A percentile compares a stretch with the other conserved stretches of the same genome.
These are phyloP conservation scores for Rhogogaster chlorosoma DNA, from an alignment of 2,888 invertebrate species.

Conservation along the genomic window DNA sequence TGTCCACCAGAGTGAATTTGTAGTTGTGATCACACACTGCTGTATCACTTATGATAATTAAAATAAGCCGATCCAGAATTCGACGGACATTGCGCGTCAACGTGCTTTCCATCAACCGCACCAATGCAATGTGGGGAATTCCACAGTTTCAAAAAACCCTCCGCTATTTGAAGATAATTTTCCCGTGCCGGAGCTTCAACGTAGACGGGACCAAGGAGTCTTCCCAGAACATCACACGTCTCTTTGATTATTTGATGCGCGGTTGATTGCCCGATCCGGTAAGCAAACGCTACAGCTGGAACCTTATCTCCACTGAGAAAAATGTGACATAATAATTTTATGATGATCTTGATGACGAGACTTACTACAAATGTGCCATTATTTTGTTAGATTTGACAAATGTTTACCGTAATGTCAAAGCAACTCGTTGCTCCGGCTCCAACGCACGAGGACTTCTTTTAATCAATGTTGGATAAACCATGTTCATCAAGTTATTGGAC, in stretches of 20 bases:
- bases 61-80: neutral
- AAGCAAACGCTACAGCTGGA: slow-evolving; percentile 9
- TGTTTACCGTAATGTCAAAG: slow-evolving; percentile 2
- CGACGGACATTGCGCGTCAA: neutral
- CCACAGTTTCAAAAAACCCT: slow-evolving; percentile 32
- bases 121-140: slow-evolving; percentile 43
- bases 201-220: neutral
- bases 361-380: too few relatives aligned
- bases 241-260: slow-evolving; percentile 29
- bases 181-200: slow-evolving; percentile 11
- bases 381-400: neutral
- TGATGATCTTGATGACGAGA: neutral
- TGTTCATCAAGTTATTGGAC: slow-evolving; percentile 18
- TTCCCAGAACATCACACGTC: slow-evolving; percentile 32
- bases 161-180: slow-evolving; percentile 7
- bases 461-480: slow-evolving; percentile 8
- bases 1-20: slow-evolving; percentile 18
- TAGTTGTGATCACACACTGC: slow-evolving; percentile 43
- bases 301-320: slow-evolving; percentile 11
- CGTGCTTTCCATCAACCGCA: neutral
- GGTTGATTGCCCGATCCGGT: slow-evolving; percentile 37
- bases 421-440: slow-evolving; percentile 1
- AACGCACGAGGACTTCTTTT: slow-evolving; percentile 9
- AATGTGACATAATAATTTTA: neutral
- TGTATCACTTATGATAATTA: slow-evolving; percentile 31